Conservation (phyloP, 1,140 invertebrate species). For the Oryzaephilus surinamensis region DNA sequence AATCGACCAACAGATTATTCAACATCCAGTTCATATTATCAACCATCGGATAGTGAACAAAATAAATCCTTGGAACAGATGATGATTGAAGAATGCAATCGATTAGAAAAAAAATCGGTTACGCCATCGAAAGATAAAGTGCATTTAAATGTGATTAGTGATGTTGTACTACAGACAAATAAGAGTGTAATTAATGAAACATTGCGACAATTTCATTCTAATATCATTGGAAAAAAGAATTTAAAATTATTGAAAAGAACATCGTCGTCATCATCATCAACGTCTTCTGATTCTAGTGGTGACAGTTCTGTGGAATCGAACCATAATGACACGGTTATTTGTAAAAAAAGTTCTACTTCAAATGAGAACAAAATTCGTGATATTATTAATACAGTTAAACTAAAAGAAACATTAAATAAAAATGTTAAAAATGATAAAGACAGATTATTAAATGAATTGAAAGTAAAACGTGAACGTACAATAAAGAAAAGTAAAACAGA, state of each 20-base stretch:
- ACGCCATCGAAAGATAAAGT: conserved; percentile 7
- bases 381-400: neutral
- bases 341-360: neutral
- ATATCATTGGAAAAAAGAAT: conserved; percentile 26
- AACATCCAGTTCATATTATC: conserved; percentile 29
- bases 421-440: conserved; percentile 1
- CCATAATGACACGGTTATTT: conserved; percentile 4
- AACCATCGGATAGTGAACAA: conserved; percentile 29
- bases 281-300: conserved; percentile 2
- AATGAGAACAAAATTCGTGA: conserved; percentile 2
- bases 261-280: conserved; percentile 5
- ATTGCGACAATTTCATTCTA: conserved; percentile 20
- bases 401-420: conserved; percentile 9
- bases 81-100: conserved; percentile 22
- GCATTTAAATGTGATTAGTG: conserved; percentile 7
- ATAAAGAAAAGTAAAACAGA: conserved; percentile 13
- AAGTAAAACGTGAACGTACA: conserved; percentile 14
- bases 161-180: conserved; percentile 7
- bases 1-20: conserved; percentile 28
- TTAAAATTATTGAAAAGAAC: conserved; percentile 20
- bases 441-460: conserved; percentile 6
- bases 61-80: conserved; percentile 27
- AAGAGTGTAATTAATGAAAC: conserved; percentile 6
- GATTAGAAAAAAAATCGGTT: conserved; percentile 6
- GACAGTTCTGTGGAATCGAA: conserved; percentile 10